phyloP scores from a whole-genome alignment of 2,797 vertebrate genomes.

The Erpetoichthys calabaricus region DNA sequence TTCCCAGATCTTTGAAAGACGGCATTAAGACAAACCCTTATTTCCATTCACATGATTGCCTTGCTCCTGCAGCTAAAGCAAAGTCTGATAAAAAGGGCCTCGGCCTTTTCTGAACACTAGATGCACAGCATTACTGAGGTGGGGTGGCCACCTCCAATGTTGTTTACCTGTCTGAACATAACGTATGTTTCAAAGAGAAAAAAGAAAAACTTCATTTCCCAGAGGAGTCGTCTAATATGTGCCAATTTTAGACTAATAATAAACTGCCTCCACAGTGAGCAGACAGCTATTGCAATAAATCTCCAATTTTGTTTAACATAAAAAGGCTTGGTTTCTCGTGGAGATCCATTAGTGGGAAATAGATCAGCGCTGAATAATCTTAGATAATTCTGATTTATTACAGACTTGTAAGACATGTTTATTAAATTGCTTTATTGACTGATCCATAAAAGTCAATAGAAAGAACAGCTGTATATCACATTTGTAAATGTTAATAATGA shows the following conservation, averaged over 20 bases:
- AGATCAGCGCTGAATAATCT: conserved; percentile 7
- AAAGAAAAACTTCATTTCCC: too few relatives aligned
- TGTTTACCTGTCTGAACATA: too few relatives aligned
- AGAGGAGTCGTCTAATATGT: too few relatives aligned
- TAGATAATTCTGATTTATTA: conserved; percentile 10
- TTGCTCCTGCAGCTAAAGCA: too few relatives aligned
- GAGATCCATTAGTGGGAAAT: conserved; percentile 8
- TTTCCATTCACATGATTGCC: too few relatives aligned
- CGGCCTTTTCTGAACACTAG: too few relatives aligned
- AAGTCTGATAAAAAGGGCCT: too few relatives aligned
- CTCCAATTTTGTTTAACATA: not conserved
- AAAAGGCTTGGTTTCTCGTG: conserved; percentile 1
- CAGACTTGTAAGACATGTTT: conserved; percentile 3
- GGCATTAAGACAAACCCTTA: too few relatives aligned
- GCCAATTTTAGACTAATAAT: conserved; percentile 1
- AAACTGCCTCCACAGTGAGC: conserved; percentile 3
- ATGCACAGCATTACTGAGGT: too few relatives aligned
- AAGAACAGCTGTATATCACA: conserved; percentile 4
- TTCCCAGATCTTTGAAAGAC: too few relatives aligned
- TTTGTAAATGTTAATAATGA: conserved; percentile 10
- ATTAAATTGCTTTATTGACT: conserved; percentile 12
- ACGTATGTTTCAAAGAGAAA: too few relatives aligned
- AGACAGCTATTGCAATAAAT: not conserved
- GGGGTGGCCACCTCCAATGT: too few relatives aligned
- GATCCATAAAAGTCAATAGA: conserved; percentile 9